These are phyloP conservation scores for Incurvaria masculella DNA, from an alignment of 2,888 invertebrate genomes.

Conservation along the genomic window DNA sequence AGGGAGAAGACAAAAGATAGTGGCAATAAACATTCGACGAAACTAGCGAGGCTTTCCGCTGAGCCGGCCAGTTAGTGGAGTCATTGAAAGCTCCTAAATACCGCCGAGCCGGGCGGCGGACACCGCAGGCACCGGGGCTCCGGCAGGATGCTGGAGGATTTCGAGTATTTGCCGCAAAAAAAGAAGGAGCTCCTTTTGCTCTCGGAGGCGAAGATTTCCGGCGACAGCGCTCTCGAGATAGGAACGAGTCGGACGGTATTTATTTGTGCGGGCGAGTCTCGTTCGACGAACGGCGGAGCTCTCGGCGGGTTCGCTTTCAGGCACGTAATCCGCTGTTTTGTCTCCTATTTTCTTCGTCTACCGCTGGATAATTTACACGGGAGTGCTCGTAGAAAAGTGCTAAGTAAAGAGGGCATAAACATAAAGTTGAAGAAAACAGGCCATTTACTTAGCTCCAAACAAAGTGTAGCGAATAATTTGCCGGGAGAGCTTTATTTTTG, in stretches of 20 bases:
- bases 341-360: not conserved
- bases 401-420: not conserved
- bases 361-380: not conserved
- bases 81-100: not conserved
- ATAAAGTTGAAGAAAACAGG: not conserved
- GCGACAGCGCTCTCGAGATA: constrained; percentile 23
- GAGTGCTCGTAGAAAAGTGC: not conserved
- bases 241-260: constrained; percentile 23
- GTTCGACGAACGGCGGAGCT: not conserved
- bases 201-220: constrained; percentile 27
- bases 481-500: too few relatives aligned
- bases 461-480: not conserved
- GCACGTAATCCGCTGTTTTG: not conserved
- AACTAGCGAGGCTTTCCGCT: not conserved
- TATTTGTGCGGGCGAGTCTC: constrained; percentile 23
- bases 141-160: constrained; percentile 37
- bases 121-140: constrained; percentile 26
- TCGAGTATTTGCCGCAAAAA: constrained; percentile 26
- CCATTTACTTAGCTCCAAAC: not conserved
- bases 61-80: not conserved
- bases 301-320: not conserved
- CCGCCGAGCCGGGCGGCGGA: not conserved
- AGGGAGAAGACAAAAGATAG: not conserved
- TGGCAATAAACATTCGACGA: not conserved
- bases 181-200: constrained; percentile 20